Evolutionary conservation across 2,797 vertebrate genomes (phyloP), one percentile per base, ranked within the genome.

Genomic region (Myiotriccus ornatus): DNA sequence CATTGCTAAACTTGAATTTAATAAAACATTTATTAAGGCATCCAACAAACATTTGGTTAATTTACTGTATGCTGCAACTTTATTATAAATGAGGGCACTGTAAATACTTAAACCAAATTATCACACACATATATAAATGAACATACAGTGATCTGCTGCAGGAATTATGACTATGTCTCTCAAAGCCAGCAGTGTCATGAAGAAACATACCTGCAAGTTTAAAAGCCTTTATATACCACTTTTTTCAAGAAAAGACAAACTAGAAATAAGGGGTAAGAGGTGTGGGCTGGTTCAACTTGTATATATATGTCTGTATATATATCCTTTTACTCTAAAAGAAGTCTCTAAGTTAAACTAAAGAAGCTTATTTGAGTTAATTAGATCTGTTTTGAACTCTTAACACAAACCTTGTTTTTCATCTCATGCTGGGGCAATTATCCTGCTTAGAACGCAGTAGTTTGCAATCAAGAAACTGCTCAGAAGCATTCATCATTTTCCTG

Each of bases 271-370:
- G 7, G 28, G 3, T 56, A 81, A 44, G 57, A 63, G 32, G 6
- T n/a, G 23, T 34, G 49, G 49, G 21, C 49, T 84, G 46, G 21
- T 64, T 68, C 43, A 68, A 32, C 14, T 59, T 39, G 7, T 24
- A 0, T 41, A 18, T 57, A 28, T 35, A 4, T 2, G 4, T 28
- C 1, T 23, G 1, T 15, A 1, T 21, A 13, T 9, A 8, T 41
- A 10, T 22, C 17, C 21, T 23, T 63, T 43, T 35, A 53, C 44
- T 44, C 32, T 44, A 78, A 44, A 64, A 49, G n/a, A 77, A 56
- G 5, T 88, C 32, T 16, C 6, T 11, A 46, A 64, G 8, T 79
- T 75, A 25, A 92, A 63, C 27, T n/a, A 47, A 75, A 68, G 39
- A 62, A 79, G 20, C 25, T 81, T 71, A 75, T 73, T 82, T 84